phyloP scores from a whole-genome alignment of 2,888 invertebrate genomes.

The Caenorhabditis japonica region DNA sequence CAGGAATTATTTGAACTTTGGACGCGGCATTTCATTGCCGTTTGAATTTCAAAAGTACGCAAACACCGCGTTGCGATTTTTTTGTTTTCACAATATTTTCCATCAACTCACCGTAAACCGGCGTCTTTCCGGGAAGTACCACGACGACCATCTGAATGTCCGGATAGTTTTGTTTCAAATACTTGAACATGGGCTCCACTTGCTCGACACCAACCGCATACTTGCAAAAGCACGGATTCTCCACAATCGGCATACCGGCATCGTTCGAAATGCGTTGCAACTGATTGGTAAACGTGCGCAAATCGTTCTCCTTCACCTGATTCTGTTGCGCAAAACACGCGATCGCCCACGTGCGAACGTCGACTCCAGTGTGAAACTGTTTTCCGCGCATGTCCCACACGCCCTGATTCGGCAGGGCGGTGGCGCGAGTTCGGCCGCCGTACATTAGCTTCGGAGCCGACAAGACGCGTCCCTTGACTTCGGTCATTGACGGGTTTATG shows the following conservation, averaged over 20 bases:
- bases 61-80: too few species aligned
- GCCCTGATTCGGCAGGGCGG: constrained; percentile 97
- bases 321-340: constrained; percentile 99
- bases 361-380: constrained; percentile 99
- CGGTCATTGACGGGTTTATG: constrained; percentile 98
- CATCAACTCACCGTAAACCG: constrained; percentile 74
- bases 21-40: too few species aligned
- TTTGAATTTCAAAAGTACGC: too few species aligned
- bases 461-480: constrained; percentile 95
- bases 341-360: constrained; percentile 98
- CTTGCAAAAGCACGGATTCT: constrained; percentile 83
- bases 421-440: constrained; percentile 88
- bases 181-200: constrained; percentile 99
- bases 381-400: constrained; percentile 99
- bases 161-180: constrained; percentile 94
- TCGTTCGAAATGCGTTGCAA: constrained; percentile 98
- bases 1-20: too few species aligned
- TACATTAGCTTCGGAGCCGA: constrained; percentile 98
- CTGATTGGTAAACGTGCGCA: constrained; percentile 93
- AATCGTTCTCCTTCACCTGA: constrained; percentile 94
- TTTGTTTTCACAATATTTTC: too few species aligned
- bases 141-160: constrained; percentile 96
- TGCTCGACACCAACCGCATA: constrained; percentile 98
- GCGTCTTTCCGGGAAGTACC: constrained; percentile 87
- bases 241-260: constrained; percentile 98